These are phyloP conservation scores for Tipula helvola DNA, from an alignment of 2,888 invertebrate genomes.

Conservation along the genomic window DNA sequence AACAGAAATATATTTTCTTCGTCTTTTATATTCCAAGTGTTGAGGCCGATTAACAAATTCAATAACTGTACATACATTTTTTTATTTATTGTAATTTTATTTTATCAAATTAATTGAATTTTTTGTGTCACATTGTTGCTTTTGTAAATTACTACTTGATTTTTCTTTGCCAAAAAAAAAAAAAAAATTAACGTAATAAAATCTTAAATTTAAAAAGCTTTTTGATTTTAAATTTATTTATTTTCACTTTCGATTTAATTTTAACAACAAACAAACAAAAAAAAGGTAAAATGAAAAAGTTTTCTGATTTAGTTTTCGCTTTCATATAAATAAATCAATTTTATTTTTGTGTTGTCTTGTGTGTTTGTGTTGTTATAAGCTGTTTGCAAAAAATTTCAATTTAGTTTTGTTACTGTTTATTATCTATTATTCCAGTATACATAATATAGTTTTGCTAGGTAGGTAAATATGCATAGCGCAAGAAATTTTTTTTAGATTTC, in stretches of 20 bases:
- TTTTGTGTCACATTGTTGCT: background rate
- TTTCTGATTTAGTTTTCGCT: background rate
- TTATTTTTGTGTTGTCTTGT: background rate
- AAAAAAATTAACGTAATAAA: background rate
- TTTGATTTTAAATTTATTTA: background rate
- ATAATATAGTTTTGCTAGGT: background rate
- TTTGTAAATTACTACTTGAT: background rate
- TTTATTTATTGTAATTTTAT: background rate
- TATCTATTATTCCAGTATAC: background rate
- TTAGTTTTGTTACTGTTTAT: background rate
- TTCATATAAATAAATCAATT: background rate
- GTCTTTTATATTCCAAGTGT: background rate
- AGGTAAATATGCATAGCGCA: background rate
- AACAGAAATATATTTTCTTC: background rate
- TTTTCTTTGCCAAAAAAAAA: background rate
- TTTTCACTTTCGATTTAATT: background rate
- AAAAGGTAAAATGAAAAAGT: background rate
- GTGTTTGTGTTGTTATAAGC: too few relatives aligned
- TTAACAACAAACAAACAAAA: background rate
- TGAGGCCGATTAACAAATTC: background rate
- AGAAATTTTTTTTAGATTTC: too few relatives aligned
- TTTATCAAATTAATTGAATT: background rate
- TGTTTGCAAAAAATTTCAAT: background rate
- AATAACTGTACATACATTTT: background rate
- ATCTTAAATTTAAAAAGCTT: background rate